A percentile compares a stretch with the other conserved stretches of the same genome.
Evolutionary conservation across 2,888 invertebrate genomes (phyloP).

Genomic region (Linnaemya tessellans): DNA sequence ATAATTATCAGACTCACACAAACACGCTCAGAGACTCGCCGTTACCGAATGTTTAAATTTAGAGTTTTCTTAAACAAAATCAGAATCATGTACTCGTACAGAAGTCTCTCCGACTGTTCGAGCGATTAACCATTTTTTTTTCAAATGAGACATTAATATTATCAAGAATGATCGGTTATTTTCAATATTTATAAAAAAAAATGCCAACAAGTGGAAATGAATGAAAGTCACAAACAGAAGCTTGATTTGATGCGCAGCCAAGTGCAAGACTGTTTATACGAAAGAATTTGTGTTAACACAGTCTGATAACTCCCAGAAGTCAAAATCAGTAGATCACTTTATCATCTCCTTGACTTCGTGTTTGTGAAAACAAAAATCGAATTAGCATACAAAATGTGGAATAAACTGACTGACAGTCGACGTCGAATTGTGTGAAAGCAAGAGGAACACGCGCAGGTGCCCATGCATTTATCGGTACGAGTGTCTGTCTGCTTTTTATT

Average conservation of each 20-base stretch:
- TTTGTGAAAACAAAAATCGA: conserved; percentile 25
- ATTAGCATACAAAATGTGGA: conserved; percentile 20
- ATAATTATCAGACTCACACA: conserved; percentile 18
- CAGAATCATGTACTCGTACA: conserved; percentile 1
- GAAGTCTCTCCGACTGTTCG: neutral
- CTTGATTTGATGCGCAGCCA: conserved; percentile 20
- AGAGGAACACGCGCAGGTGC: neutral
- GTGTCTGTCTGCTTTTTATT: neutral
- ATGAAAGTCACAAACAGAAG: neutral
- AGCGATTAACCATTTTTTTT: neutral
- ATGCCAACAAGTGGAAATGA: neutral
- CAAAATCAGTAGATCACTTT: neutral
- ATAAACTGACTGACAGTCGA: neutral
- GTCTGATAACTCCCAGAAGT: conserved; percentile 39
- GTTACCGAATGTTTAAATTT: conserved; percentile 1
- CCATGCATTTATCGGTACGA: neutral
- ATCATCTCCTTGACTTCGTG: conserved; percentile 39
- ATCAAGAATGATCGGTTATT: conserved; percentile 58
- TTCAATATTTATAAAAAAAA: neutral
- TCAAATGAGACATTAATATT: conserved; percentile 58
- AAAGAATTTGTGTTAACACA: conserved; percentile 50
- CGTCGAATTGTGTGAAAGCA: neutral
- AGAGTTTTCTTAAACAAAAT: no score
- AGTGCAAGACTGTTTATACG: conserved; percentile 7
- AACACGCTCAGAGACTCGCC: neutral